A percentile compares a stretch with the other conserved stretches of the same genome.
phyloP scores from a whole-genome alignment of 2,888 invertebrate species.

The Zygothrica quintamaculata region DNA sequence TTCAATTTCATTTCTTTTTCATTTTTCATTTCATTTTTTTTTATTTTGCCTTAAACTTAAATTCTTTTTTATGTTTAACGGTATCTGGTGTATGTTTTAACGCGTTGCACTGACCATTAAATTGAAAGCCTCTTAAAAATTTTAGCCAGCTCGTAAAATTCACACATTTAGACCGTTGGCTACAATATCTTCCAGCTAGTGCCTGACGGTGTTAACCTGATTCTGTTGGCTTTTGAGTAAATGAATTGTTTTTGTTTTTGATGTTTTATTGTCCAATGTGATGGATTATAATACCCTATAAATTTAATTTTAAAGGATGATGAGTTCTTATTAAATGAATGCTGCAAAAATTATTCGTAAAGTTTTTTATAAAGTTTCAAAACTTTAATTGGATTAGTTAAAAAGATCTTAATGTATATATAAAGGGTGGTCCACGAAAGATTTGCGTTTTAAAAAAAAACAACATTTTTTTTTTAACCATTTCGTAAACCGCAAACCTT shows the following conservation, averaged over 20 bases:
- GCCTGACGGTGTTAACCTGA: conserved; percentile 28
- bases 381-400: too few species aligned
- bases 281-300: background rate
- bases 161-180: conserved; percentile 46
- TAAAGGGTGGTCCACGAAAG: too few species aligned
- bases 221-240: conserved; percentile 37
- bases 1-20: too few species aligned
- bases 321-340: too few species aligned
- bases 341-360: too few species aligned
- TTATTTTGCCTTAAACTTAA: conserved; percentile 10
- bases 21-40: too few species aligned
- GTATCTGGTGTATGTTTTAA: conserved; percentile 11
- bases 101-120: conserved; percentile 51
- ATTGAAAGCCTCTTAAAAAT: conserved; percentile 58
- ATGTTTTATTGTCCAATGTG: background rate
- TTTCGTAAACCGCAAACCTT: too few species aligned
- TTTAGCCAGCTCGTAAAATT: conserved; percentile 63
- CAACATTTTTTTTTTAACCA: too few species aligned
- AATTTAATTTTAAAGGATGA: conserved; percentile 8
- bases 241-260: conserved; percentile 13
- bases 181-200: conserved; percentile 7
- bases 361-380: too few species aligned
- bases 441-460: too few species aligned
- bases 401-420: too few species aligned
- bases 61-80: conserved; percentile 31